Percentiles rank a stretch among this genome's conserved stretches.
These are phyloP conservation scores for Phrynocephalus vlangalii DNA, from an alignment of 2,797 vertebrate species.

Conservation along the genomic window DNA sequence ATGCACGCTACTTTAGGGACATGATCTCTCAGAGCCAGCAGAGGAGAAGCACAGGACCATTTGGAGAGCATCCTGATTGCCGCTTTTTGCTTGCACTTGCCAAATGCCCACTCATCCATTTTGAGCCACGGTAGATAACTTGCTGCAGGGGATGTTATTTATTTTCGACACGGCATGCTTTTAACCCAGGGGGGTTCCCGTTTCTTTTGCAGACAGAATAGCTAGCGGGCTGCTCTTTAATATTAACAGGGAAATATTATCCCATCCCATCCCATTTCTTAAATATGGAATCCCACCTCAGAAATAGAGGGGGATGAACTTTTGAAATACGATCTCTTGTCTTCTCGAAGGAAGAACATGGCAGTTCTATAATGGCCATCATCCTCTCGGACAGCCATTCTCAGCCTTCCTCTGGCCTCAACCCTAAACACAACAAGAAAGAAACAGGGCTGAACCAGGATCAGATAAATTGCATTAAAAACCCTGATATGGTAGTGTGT, in stretches of 20 bases:
- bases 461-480: too few species aligned
- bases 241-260: conserved; percentile 50
- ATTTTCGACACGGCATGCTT: accelerated
- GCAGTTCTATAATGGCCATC: neutral
- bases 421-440: too few species aligned
- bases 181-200: conserved; percentile 55
- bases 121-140: neutral
- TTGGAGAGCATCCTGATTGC: neutral
- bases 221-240: conserved; percentile 40
- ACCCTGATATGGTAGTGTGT: too few species aligned
- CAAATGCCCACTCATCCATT: neutral
- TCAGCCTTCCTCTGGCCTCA: too few species aligned
- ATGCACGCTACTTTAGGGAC: accelerated
- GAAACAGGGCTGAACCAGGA: too few species aligned
- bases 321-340: conserved; percentile 4
- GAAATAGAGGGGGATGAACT: conserved; percentile 21
- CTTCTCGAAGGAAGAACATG: neutral
- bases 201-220: conserved; percentile 45
- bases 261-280: conserved; percentile 5
- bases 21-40: neutral
- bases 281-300: neutral
- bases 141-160: accelerated
- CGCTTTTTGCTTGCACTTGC: conserved; percentile 27
- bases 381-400: neutral
- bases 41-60: neutral